Conservation (phyloP, 2,113 vertebrate species). For the Cochlearius cochlearius region DNA sequence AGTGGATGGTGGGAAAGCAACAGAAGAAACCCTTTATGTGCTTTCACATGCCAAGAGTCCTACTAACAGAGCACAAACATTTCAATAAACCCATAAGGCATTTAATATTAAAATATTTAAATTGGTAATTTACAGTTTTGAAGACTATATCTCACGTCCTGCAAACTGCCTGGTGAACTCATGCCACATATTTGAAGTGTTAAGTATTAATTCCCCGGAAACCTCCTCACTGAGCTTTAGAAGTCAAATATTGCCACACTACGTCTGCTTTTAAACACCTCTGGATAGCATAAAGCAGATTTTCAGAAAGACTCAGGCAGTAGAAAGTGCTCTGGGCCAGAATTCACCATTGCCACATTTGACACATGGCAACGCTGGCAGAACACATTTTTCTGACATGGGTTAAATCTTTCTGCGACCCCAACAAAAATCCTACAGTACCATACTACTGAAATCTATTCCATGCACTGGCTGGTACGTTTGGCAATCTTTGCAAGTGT, state of each 20-base stretch:
- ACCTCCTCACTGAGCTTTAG: not conserved
- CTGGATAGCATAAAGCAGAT: accelerated
- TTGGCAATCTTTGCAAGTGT: not conserved
- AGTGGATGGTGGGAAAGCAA: not conserved
- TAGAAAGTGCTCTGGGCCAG: not conserved
- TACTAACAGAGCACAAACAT: not conserved
- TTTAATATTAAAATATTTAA: not conserved
- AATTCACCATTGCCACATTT: not conserved
- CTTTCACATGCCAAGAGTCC: not conserved
- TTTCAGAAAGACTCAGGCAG: not conserved
- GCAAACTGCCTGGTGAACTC: not conserved
- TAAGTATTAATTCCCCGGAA: not conserved
- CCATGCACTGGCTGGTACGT: not conserved
- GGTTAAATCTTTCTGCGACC: not conserved
- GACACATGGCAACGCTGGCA: not conserved
- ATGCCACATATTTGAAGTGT: not conserved
- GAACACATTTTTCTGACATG: not conserved
- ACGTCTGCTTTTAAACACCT: not conserved
- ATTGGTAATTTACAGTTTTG: not conserved
- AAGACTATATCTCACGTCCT: not conserved
- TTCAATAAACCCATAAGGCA: not conserved
- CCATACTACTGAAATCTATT: not conserved
- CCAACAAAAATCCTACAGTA: not conserved
- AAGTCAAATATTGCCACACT: not conserved
- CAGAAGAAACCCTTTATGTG: not conserved